Base-by-base conservation (phyloP, 2,797 vertebrate species). In the Manis crassicaudata region DNA sequence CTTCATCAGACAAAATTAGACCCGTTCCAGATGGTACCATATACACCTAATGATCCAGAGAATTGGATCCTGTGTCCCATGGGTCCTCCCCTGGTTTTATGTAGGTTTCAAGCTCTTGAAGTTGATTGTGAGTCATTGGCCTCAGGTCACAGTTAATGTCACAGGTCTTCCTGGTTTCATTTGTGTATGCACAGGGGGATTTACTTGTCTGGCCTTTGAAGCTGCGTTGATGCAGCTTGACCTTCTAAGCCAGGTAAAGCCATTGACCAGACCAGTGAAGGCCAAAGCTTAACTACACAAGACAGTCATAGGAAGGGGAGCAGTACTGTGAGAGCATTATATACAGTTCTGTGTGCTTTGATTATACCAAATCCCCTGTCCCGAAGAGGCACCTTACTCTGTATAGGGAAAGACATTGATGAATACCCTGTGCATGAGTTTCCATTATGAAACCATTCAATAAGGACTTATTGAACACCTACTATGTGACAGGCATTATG, bases 81-180 rank as follows among this genome's bases (percentile, higher is more conserved):
- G 4, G 91, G 79, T n/a, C 75, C 75, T 84, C 29, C 68, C 89
- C 80, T 91, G 86, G 56, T 56, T 94, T 94, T 68, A 63, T 60
- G 76, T 91, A 6, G 65, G 25, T 60, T 88, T 89, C 87, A 70
- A 11, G 58, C 40, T 88, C 84, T 90, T 91, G 80, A 92, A 60
- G 93, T 83, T 95, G 86, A 96, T 88, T 97, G 91, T 83, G 77
- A 94, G 35, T 94, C 94, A 85, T 85, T 96, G 95, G 95, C 76
- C 65, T 96, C 35, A 20, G 87, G 56, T 80, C 87, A 84, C 89
- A 25, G 32, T 84, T 77, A 43, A 63, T 95, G 87, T 76, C 89
- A 60, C 3, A 10, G 76, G 37, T 65, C 50, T 93, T 95, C 94
- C 94, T 97, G 95, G 79, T 98, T 97, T 97, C 89, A 79, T 79